A percentile compares a stretch with the other conserved stretches of the same genome.
Conservation (phyloP, 2,888 invertebrate species). For the Hofmannophila pseudospretella region DNA sequence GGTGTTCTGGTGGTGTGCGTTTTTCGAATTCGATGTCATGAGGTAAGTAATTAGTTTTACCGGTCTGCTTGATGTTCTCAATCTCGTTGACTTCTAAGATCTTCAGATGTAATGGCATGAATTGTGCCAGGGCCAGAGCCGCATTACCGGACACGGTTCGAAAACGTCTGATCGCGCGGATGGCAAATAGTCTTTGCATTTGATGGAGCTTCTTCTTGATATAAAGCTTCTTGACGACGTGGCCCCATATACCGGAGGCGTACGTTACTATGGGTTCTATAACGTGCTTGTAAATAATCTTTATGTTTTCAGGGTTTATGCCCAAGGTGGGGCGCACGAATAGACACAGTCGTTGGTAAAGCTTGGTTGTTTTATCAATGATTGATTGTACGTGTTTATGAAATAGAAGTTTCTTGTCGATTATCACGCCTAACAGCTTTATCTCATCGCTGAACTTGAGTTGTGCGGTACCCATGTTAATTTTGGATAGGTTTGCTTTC, state of each 20-base stretch:
- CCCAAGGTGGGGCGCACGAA: constrained; percentile 11
- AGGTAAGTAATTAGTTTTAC: too few species aligned
- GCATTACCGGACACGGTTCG: too few species aligned
- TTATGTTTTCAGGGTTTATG: constrained; percentile 6
- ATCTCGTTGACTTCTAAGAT: too few species aligned
- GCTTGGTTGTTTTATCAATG: constrained; percentile 4
- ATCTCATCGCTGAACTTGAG: not conserved
- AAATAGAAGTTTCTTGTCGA: constrained; percentile 7
- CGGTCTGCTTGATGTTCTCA: too few species aligned
- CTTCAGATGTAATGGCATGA: too few species aligned
- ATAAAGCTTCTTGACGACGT: constrained; percentile 4
- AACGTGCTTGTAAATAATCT: constrained; percentile 11
- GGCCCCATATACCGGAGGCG: constrained; percentile 15
- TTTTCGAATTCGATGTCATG: too few species aligned
- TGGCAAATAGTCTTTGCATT: too few species aligned
- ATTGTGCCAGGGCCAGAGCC: too few species aligned
- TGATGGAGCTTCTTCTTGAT: too few species aligned
- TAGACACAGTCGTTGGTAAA: constrained; percentile 1
- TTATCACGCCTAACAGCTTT: constrained; percentile 1
- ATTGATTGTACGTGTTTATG: constrained; percentile 2
- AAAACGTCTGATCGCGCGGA: too few species aligned
- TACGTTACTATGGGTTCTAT: constrained; percentile 17
- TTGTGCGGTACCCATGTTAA: not conserved
- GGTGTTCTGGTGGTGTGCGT: too few species aligned
- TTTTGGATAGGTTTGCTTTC: not conserved